Percentiles rank a stretch among this genome's conserved stretches.
Conservation (phyloP, 1,140 invertebrate genomes). For the Cardiocondyla obscurior region DNA sequence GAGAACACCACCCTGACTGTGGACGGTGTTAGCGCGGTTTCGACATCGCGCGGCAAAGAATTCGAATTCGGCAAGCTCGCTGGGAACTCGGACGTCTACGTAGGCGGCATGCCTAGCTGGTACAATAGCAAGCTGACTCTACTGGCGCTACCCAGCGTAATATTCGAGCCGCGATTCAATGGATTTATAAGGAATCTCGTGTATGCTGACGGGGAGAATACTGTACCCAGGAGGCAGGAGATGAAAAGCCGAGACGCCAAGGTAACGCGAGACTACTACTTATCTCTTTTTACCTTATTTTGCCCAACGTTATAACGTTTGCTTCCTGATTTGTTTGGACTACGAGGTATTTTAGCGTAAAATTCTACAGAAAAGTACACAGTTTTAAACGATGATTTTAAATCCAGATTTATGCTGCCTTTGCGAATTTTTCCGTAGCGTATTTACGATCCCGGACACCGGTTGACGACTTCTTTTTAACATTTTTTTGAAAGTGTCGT, state of each 20-base stretch:
- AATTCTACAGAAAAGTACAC: not conserved
- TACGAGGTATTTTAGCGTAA: not conserved
- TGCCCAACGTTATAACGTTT: not conserved
- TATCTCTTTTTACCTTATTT: not conserved
- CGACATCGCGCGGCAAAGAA: conserved; percentile 91
- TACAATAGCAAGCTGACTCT: conserved; percentile 93
- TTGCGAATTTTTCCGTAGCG: not conserved
- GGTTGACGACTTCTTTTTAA: not conserved
- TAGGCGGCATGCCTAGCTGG: conserved; percentile 95
- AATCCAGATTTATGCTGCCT: not conserved
- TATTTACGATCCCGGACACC: not conserved
- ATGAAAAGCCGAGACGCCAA: conserved; percentile 91
- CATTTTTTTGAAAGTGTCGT: not conserved
- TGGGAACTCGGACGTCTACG: conserved; percentile 95
- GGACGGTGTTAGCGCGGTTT: conserved; percentile 90
- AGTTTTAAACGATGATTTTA: not conserved
- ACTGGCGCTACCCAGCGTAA: conserved; percentile 93
- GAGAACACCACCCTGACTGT: conserved; percentile 92
- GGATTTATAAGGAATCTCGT: conserved; percentile 93
- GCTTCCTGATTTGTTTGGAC: not conserved
- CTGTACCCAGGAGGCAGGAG: conserved; percentile 89
- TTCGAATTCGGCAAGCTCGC: conserved; percentile 93
- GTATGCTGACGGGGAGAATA: conserved; percentile 91
- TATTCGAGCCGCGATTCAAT: conserved; percentile 95
- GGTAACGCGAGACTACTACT: conserved; percentile 82